Evolutionary conservation across 1,140 invertebrate genomes (phyloP).

Genomic region (Scylla paramamosain): DNA sequence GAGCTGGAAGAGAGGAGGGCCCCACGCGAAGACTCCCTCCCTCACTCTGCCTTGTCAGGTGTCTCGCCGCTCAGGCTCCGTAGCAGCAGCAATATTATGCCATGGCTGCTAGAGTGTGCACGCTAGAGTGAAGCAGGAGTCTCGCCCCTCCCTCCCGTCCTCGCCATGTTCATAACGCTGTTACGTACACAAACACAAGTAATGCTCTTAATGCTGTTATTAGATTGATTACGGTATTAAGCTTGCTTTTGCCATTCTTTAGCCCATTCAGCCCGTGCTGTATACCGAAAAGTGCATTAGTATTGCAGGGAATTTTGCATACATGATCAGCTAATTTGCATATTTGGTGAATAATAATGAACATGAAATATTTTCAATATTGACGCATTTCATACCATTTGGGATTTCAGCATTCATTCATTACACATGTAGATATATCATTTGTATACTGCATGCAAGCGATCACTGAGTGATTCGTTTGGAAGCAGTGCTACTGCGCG

Average conservation of each 20-base stretch:
- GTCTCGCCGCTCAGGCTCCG: background rate
- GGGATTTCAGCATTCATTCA: background rate
- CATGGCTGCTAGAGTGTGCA: background rate
- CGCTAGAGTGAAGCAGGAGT: background rate
- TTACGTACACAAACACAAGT: background rate
- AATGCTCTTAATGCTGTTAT: background rate
- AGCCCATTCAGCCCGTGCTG: background rate
- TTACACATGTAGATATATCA: background rate
- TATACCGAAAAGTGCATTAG: background rate
- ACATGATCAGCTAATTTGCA: background rate
- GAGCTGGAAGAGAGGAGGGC: too few relatives aligned
- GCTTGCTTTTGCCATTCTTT: background rate
- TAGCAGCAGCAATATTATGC: background rate
- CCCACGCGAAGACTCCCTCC: background rate
- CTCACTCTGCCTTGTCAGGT: background rate
- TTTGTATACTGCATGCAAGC: conserved; percentile 22
- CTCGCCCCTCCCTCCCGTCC: background rate
- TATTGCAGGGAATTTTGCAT: background rate
- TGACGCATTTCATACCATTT: background rate
- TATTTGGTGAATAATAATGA: conserved; percentile 13
- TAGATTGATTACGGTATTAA: background rate
- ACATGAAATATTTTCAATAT: conserved; percentile 16
- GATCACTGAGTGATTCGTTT: background rate
- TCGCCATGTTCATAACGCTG: too few relatives aligned
- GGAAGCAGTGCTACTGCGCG: background rate